phyloP scores from a whole-genome alignment of 2,113 vertebrate genomes.

The Sardina pilchardus region DNA sequence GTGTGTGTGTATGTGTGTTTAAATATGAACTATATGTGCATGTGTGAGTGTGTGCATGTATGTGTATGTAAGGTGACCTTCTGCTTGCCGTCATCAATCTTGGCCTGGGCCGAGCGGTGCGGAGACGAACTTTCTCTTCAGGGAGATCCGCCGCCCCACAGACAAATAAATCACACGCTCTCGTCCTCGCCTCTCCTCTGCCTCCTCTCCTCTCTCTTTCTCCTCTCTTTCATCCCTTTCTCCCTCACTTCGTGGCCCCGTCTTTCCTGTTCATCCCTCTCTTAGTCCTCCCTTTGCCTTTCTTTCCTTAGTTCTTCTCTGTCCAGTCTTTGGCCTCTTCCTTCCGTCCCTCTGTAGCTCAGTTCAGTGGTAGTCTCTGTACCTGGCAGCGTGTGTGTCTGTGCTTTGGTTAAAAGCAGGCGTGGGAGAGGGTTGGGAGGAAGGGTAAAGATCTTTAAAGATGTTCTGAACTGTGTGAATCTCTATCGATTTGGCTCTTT shows the following conservation, averaged over 20 bases:
- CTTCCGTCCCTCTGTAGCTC: background rate
- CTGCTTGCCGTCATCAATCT: conserved; percentile 55
- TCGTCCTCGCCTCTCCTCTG: background rate
- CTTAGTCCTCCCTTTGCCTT: background rate
- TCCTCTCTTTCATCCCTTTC: conserved; percentile 24
- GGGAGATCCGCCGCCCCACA: conserved; percentile 54
- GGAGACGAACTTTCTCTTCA: conserved; percentile 49
- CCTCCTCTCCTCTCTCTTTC: conserved; percentile 22
- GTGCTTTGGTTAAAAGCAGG: background rate
- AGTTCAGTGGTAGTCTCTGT: background rate
- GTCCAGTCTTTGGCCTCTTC: background rate
- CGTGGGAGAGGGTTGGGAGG: background rate
- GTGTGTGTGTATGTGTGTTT: conserved; percentile 26
- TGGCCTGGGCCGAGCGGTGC: conserved; percentile 47
- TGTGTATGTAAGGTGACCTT: conserved; percentile 53
- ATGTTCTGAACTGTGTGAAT: background rate
- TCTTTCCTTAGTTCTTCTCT: background rate
- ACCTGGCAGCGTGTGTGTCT: background rate
- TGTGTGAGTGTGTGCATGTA: conserved; percentile 20
- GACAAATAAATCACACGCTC: conserved; percentile 55
- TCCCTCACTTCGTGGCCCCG: background rate
- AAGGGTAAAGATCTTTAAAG: background rate
- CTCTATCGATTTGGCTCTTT: background rate
- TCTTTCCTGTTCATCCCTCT: background rate
- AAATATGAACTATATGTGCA: background rate